Evolutionary conservation across 2,797 vertebrate species (phyloP), one percentile per base, ranked within the genome.

Genomic region (Orientallactaga sibirica): DNA sequence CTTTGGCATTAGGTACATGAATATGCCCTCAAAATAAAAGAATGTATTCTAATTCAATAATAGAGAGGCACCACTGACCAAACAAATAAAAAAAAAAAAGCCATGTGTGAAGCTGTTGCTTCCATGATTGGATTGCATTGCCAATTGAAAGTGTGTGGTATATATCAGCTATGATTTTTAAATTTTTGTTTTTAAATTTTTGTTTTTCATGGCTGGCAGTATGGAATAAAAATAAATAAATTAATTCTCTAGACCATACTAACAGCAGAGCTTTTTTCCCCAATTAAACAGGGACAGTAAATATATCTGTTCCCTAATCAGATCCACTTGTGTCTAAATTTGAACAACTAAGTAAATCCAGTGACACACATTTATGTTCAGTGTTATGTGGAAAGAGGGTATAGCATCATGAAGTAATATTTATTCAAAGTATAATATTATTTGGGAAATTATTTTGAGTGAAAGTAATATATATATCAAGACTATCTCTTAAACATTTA

Each of bases 1-100:
- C 9, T 91, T 93, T 80, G 55, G 41, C 37, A 86, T 93, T 80
- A 94, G 80, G 77, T 4, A 70, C 66, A 79, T 75, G 67, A 93
- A 90, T 86, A 71, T 20, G 25, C 33, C 29, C 52, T 94, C 75
- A 93, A 94, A 64, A 55, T 6, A 92, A 94, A 80, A 94, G 19
- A 94, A 92, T 94, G 29, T n/a, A 83, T 83, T 95, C 10, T 27
- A 77, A 6, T 92, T 90, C 24, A 88, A 84, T 48, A 92, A 71
- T 64, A 93, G 41, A 68, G 90, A 68, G 5, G 73, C 25, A 33
- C 14, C 43, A 33, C 12, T 74, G 48, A n/a, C n/a, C 19, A 86
- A 91, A 71, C 33, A 29, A 82, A 88, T 70, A 71, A n/a, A 29
- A 85, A 88, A 77, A 1, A 41, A n/a, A 43, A 61, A 52, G 81